Percentiles rank a stretch among this genome's conserved stretches.
phyloP scores from a whole-genome alignment of 53 echinoderm and acorn worm genomes.

The Holothuria scabra region DNA sequence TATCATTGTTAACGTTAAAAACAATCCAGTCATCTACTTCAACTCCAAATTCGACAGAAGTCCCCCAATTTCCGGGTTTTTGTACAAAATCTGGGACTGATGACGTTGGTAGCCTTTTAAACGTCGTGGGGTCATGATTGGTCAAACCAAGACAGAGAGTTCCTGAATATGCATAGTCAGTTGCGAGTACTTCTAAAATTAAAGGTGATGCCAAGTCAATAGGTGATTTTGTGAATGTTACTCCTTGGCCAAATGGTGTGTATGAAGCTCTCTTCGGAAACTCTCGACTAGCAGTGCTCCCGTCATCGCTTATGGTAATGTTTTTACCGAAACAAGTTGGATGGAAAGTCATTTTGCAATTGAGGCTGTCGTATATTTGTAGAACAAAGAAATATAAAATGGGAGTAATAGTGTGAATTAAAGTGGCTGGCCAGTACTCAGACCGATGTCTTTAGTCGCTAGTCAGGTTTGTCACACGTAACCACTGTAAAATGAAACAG shows the following conservation, averaged over 20 bases:
- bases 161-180: slow-evolving; percentile 19
- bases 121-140: slow-evolving; percentile 37
- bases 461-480: no score
- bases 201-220: slow-evolving; percentile 2
- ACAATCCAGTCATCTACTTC: slow-evolving; percentile 8
- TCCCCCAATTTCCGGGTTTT: slow-evolving; percentile 32
- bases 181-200: slow-evolving; percentile 26
- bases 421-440: no score
- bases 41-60: background rate
- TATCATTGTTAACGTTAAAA: background rate
- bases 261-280: slow-evolving; percentile 3
- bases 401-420: no score
- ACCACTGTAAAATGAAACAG: no score
- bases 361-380: background rate
- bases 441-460: no score
- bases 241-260: slow-evolving; percentile 29
- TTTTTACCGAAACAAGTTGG: slow-evolving; percentile 32
- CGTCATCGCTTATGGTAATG: slow-evolving; percentile 27
- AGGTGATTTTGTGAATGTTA: slow-evolving; percentile 19
- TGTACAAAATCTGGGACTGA: slow-evolving; percentile 30
- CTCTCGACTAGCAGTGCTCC: slow-evolving; percentile 29
- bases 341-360: slow-evolving; percentile 42
- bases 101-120: slow-evolving; percentile 28
- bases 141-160: slow-evolving; percentile 28
- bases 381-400: background rate